phyloP scores from a whole-genome alignment of 2,888 invertebrate species.

The Sphinx pinastri region DNA sequence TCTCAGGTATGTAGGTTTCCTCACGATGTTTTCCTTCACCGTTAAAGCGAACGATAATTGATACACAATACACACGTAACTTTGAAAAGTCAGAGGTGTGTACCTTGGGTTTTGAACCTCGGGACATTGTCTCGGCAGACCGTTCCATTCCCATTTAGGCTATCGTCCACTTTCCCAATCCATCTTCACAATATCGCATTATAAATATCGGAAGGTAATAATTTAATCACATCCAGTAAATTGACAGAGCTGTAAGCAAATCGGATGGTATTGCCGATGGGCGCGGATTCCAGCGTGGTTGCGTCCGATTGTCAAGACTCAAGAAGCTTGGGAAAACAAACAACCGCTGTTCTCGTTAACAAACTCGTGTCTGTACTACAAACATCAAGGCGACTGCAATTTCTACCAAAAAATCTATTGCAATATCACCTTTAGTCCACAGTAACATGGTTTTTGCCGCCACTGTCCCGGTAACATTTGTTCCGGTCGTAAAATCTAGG shows the following conservation, averaged over 20 bases:
- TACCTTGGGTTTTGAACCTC: no score
- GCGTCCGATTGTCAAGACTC: slow-evolving; percentile 55
- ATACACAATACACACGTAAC: no score
- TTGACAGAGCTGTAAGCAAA: slow-evolving; percentile 40
- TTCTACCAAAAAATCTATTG: slow-evolving; percentile 45
- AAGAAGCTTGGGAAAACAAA: slow-evolving; percentile 76
- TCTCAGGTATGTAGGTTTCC: no score
- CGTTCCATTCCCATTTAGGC: no score
- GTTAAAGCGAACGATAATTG: no score
- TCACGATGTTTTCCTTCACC: no score
- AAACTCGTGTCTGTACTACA: slow-evolving; percentile 60
- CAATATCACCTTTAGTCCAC: slow-evolving; percentile 36
- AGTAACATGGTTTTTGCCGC: neutral
- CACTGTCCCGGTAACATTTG: slow-evolving; percentile 11
- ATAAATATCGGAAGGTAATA: no score
- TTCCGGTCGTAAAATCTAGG: slow-evolving; percentile 41
- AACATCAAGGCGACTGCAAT: slow-evolving; percentile 51
- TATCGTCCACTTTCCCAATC: no score
- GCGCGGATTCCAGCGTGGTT: slow-evolving; percentile 54
- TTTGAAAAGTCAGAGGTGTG: no score
- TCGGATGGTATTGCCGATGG: slow-evolving; percentile 48
- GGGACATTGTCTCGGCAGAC: no score
- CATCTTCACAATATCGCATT: no score
- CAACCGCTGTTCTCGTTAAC: slow-evolving; percentile 68
- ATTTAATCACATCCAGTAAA: slow-evolving; percentile 3